A percentile compares a stretch with the other conserved stretches of the same genome.
Evolutionary conservation across 2,113 vertebrate genomes (phyloP).

Genomic region (Oceanodroma tethys): DNA sequence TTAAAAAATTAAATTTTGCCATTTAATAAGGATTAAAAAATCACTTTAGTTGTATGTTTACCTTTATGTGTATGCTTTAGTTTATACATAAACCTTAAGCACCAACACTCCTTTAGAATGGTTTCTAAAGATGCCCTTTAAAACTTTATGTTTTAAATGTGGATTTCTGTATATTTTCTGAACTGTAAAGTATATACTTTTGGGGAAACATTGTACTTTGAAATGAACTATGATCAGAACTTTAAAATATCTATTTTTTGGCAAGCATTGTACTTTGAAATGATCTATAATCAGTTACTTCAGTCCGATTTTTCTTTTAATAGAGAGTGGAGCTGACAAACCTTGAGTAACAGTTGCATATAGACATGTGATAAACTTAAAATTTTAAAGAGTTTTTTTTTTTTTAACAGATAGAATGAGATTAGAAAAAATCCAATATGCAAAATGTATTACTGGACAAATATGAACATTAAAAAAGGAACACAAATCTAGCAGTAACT

Average conservation of each 20-base stretch:
- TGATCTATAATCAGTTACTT: background rate
- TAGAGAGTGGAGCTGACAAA: background rate
- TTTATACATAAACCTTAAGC: background rate
- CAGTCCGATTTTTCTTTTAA: background rate
- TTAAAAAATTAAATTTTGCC: background rate
- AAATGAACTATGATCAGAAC: background rate
- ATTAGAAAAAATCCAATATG: background rate
- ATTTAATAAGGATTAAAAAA: background rate
- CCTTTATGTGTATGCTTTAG: background rate
- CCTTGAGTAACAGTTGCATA: background rate
- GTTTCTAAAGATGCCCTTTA: background rate
- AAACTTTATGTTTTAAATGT: background rate
- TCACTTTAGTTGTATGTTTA: background rate
- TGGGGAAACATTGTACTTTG: background rate
- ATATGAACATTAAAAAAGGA: background rate
- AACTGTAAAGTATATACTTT: background rate
- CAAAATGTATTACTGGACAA: background rate
- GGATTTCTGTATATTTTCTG: background rate
- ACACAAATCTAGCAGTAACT: background rate
- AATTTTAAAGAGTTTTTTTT: background rate
- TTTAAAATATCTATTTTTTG: background rate
- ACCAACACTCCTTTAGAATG: background rate
- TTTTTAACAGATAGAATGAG: background rate
- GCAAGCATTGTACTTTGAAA: background rate
- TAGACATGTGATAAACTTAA: background rate